phyloP scores from a whole-genome alignment of 2,888 invertebrate species.

The Heliconius cydno region DNA sequence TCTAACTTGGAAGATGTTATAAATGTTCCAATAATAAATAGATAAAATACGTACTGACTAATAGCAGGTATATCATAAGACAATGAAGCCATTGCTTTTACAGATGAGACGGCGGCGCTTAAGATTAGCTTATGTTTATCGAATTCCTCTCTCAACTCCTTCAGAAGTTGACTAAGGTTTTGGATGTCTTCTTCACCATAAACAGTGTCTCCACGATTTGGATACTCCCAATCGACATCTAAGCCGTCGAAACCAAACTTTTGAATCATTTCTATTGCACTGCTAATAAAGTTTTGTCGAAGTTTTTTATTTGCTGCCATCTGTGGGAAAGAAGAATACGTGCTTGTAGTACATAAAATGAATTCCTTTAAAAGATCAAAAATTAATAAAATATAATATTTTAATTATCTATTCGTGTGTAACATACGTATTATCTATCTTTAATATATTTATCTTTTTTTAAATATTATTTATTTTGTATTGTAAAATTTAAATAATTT shows the following conservation, averaged over 20 bases:
- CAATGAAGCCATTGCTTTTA: conserved; percentile 68
- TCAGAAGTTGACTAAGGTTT: conserved; percentile 80
- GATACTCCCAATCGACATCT: conserved; percentile 90
- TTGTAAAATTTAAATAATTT: too few relatives aligned
- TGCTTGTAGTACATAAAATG: not conserved
- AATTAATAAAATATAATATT: not conserved
- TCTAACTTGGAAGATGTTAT: too few relatives aligned
- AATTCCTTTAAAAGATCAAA: not conserved
- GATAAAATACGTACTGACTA: conserved; percentile 66
- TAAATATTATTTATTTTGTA: too few relatives aligned
- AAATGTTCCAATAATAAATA: not conserved
- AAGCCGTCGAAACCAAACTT: conserved; percentile 87
- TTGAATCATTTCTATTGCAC: conserved; percentile 79
- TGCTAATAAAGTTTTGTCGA: conserved; percentile 82
- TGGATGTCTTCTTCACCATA: conserved; percentile 72
- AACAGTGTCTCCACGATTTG: conserved; percentile 80
- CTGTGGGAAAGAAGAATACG: conserved; percentile 47
- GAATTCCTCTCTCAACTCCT: conserved; percentile 83
- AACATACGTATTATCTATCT: not conserved
- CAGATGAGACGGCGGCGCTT: conserved; percentile 85
- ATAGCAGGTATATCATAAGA: conserved; percentile 85
- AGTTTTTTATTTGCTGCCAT: conserved; percentile 70
- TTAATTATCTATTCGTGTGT: not conserved
- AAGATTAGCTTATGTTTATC: conserved; percentile 78
- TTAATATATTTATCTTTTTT: too few relatives aligned